Evolutionary conservation across 2,113 vertebrate genomes (phyloP).

Genomic region (Rhombomys opimus): DNA sequence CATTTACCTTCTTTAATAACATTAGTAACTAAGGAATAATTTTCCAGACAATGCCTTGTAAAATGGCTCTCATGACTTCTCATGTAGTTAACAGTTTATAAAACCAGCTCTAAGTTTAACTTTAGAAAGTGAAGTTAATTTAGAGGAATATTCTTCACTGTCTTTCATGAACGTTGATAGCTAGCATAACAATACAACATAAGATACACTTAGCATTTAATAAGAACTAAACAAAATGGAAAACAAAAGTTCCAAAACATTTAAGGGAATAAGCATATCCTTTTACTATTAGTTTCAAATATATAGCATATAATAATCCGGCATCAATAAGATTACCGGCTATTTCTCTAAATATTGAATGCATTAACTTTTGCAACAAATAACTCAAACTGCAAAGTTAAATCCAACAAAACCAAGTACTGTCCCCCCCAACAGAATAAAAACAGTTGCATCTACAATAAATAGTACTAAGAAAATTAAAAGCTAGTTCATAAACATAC

Average conservation of each 20-base stretch:
- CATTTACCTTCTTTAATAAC: constrained; percentile 65
- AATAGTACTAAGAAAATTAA: constrained; percentile 89
- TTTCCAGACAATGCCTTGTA: constrained; percentile 62
- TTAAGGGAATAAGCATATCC: constrained; percentile 49
- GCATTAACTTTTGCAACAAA: constrained; percentile 69
- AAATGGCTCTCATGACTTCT: constrained; percentile 40
- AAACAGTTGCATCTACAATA: constrained; percentile 90
- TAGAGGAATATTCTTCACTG: constrained; percentile 41
- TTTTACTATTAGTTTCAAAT: constrained; percentile 63
- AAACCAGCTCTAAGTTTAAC: constrained; percentile 56
- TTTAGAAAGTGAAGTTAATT: constrained; percentile 50
- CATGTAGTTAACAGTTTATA: constrained; percentile 74
- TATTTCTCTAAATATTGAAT: constrained; percentile 48
- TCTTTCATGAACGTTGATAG: constrained; percentile 51
- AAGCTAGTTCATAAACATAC: constrained; percentile 97
- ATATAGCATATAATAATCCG: constrained; percentile 59
- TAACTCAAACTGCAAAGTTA: constrained; percentile 63
- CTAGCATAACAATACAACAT: constrained; percentile 60
- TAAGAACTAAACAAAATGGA: constrained; percentile 66
- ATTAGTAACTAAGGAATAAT: constrained; percentile 49
- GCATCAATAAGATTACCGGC: constrained; percentile 53
- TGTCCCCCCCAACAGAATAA: constrained; percentile 84
- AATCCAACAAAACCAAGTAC: constrained; percentile 62
- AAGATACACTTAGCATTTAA: constrained; percentile 69
- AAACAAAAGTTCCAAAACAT: constrained; percentile 44